These are phyloP conservation scores for Odontocolon sp. DNA, from an alignment of 2,888 invertebrate genomes.

Conservation along the genomic window DNA sequence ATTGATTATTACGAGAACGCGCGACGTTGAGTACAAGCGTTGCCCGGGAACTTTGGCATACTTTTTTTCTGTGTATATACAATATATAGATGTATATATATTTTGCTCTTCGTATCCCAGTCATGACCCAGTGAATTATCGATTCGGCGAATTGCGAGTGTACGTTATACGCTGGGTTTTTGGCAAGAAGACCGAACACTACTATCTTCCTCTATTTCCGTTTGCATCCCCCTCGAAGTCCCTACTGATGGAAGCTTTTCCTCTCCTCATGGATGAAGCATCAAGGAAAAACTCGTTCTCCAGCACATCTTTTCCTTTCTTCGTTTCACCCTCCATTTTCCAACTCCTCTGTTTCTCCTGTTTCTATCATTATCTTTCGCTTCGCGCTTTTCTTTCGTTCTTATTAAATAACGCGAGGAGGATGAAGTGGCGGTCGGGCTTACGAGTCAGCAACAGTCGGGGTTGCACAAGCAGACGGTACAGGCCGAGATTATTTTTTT, in stretches of 20 bases:
- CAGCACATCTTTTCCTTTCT: not conserved
- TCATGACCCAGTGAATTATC: constrained; percentile 77
- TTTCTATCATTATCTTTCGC: not conserved
- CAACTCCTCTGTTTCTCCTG: not conserved
- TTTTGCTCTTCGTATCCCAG: constrained; percentile 59
- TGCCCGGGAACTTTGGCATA: constrained; percentile 54
- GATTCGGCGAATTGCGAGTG: constrained; percentile 66
- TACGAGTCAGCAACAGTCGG: constrained; percentile 15
- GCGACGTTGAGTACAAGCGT: constrained; percentile 48
- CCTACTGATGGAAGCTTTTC: constrained; percentile 17
- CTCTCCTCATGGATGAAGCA: constrained; percentile 26
- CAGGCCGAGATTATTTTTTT: constrained; percentile 49
- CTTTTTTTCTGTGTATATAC: constrained; percentile 36
- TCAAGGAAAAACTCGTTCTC: constrained; percentile 34
- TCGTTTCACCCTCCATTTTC: not conserved
- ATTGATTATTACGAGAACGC: constrained; percentile 56
- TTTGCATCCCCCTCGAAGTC: constrained; percentile 3
- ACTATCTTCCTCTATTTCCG: constrained; percentile 39
- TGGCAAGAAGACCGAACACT: constrained; percentile 66
- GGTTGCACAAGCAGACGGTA: constrained; percentile 32
- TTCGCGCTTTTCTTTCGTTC: not conserved
- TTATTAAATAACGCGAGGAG: constrained; percentile 19
- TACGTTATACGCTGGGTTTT: constrained; percentile 62
- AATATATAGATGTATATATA: not conserved
- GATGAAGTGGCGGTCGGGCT: constrained; percentile 27